phyloP scores from a whole-genome alignment of 2,888 invertebrate genomes.

The Rhynchonema sp. region DNA sequence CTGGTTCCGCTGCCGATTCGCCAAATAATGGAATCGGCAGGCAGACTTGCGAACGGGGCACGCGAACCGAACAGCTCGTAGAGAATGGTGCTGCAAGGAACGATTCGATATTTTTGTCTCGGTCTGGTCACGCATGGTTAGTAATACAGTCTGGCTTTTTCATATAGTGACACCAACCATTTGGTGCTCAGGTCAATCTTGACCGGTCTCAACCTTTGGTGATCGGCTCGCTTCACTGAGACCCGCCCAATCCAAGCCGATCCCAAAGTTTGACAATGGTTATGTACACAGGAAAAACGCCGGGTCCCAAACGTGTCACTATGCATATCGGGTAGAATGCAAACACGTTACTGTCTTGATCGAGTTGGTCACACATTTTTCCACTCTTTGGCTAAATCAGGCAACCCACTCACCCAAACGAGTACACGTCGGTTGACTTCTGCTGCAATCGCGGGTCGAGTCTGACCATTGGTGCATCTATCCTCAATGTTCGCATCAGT shows the following conservation, averaged over 20 bases:
- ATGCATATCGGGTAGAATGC: neutral
- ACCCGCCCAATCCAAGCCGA: too few species aligned
- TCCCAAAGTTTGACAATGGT: too few species aligned
- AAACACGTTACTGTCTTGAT: neutral
- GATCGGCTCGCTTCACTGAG: too few species aligned
- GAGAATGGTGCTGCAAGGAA: slow-evolving; percentile 17
- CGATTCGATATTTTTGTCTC: neutral
- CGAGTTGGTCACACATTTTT: too few species aligned
- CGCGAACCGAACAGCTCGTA: slow-evolving; percentile 21
- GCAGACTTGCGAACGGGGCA: slow-evolving; percentile 16
- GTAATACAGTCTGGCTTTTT: too few species aligned
- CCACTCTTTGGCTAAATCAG: too few species aligned
- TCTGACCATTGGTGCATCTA: slow-evolving; percentile 16
- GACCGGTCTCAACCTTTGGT: too few species aligned
- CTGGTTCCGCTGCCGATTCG: slow-evolving; percentile 14
- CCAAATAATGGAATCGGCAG: slow-evolving; percentile 19
- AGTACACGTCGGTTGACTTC: slow-evolving; percentile 24
- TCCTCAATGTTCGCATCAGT: slow-evolving; percentile 15
- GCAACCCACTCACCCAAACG: slow-evolving; percentile 25
- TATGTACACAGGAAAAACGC: too few species aligned
- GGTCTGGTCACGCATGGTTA: neutral
- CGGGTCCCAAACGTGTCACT: neutral
- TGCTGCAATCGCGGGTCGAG: slow-evolving; percentile 12
- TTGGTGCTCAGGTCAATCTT: too few species aligned
- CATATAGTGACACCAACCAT: too few species aligned